Base-by-base conservation (phyloP, 2,797 vertebrate species). In the Tinamus major region DNA sequence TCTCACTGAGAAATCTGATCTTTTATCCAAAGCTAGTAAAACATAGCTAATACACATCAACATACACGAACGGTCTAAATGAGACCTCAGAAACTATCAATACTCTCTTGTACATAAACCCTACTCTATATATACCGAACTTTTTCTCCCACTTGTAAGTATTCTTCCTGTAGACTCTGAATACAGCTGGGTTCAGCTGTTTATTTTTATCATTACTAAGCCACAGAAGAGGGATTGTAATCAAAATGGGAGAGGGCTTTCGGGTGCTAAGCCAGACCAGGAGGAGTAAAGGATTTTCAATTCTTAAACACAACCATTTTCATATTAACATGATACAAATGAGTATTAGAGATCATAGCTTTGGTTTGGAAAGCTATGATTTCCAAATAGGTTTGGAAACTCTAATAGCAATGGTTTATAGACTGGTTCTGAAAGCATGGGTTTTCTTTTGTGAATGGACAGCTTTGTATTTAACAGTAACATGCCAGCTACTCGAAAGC, bases 321-420 rank as follows among this genome's bases (percentile, higher is more conserved):
- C 42, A 90, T 89, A 96, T 92, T 87, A 93, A 95, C 31, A 95
- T 49, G 55, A 72, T 71, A 80, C 89, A 58, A 74, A 58, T n/a
- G 42, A 86, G 83, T 72, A 76, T 94, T 49, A 90, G 63, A 93
- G 69, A 94, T 87, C 74, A 80, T 49, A 92, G 58, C 46, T n/a
- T n/a, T n/a, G n/a, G n/a, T n/a, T n/a, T n/a, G n/a, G n/a, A n/a
- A n/a, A n/a, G n/a, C n/a, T n/a, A n/a, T n/a, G n/a, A n/a, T n/a
- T n/a, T n/a, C n/a, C n/a, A n/a, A n/a, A n/a, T n/a, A n/a, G n/a
- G 84, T 92, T 77, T 87, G 65, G 83, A 94, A 81, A 64, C 48
- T 96, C 44, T 92, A 90, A 69, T 18, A 93, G 61, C 8, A 94
- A 49, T 61, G 71, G 56, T 76, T 94, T 89, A 91, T 4, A 92